Conservation (phyloP, 1,140 invertebrate species). For the Galleria mellonella region DNA sequence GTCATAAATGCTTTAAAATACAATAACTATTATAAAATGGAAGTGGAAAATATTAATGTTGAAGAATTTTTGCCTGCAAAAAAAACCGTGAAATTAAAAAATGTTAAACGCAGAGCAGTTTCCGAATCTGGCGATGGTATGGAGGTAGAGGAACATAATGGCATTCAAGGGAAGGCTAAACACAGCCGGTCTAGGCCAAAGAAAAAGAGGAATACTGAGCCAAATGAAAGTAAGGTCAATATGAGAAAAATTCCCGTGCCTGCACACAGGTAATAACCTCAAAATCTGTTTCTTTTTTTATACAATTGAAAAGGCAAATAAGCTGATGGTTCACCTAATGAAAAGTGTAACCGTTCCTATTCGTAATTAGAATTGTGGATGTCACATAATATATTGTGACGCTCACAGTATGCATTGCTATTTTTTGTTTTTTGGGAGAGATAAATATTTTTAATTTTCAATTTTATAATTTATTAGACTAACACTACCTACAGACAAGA, state of each 20-base stretch:
- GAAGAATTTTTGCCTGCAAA: conserved; percentile 75
- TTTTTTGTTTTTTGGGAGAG: too few species aligned
- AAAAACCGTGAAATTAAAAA: conserved; percentile 65
- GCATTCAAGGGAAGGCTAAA: conserved; percentile 77
- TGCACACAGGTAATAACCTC: conserved; percentile 73
- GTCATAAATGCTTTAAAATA: background rate
- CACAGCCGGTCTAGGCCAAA: conserved; percentile 67
- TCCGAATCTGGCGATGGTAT: conserved; percentile 70
- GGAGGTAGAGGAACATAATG: conserved; percentile 79
- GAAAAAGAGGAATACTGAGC: conserved; percentile 71
- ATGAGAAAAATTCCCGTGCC: conserved; percentile 80
- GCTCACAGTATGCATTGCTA: too few species aligned
- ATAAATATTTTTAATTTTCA: too few species aligned
- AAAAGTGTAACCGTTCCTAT: too few species aligned
- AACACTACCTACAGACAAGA: too few species aligned
- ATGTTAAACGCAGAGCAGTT: conserved; percentile 70
- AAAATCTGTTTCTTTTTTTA: conserved; percentile 13
- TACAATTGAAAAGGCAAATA: background rate
- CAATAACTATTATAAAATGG: conserved; percentile 32
- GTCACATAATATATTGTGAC: too few species aligned
- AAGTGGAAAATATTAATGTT: conserved; percentile 73
- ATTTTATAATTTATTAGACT: too few species aligned
- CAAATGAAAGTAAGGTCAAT: conserved; percentile 75
- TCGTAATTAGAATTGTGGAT: too few species aligned
- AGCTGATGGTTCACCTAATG: too few species aligned